These are phyloP conservation scores for Liposcelis brunnea DNA, from an alignment of 2,888 invertebrate genomes.

Conservation along the genomic window DNA sequence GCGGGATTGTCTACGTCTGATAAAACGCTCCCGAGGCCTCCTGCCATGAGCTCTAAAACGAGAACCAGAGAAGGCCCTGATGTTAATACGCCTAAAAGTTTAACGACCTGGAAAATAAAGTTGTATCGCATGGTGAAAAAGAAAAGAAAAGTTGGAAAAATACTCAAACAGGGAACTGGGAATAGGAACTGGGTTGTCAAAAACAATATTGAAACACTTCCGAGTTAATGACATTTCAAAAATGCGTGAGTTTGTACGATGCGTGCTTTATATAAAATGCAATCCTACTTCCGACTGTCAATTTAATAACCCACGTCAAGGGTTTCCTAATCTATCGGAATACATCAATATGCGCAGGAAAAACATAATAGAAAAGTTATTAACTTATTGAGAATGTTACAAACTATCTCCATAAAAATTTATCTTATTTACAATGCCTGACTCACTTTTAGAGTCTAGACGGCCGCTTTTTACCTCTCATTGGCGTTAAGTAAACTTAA, in stretches of 20 bases:
- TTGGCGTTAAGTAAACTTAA: no score
- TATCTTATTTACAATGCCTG: no score
- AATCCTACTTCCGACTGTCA: no score
- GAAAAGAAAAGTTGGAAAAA: slow-evolving; percentile 12
- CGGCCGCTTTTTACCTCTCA: no score
- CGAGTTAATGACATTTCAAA: slow-evolving; percentile 6
- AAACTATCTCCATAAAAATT: not conserved
- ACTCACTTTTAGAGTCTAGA: no score
- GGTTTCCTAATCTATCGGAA: no score
- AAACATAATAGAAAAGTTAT: not conserved
- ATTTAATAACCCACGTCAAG: no score
- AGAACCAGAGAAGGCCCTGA: slow-evolving; percentile 76
- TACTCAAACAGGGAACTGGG: not conserved
- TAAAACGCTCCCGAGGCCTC: slow-evolving; percentile 63
- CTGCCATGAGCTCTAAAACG: slow-evolving; percentile 88
- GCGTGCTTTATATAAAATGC: no score
- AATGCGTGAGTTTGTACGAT: not conserved
- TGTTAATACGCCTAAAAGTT: slow-evolving; percentile 75
- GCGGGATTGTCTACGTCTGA: slow-evolving; percentile 50
- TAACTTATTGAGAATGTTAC: not conserved
- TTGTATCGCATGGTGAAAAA: slow-evolving; percentile 10
- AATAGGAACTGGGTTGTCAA: slow-evolving; percentile 8
- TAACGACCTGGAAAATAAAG: slow-evolving; percentile 63
- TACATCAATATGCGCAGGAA: not conserved
- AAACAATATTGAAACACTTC: no score